phyloP scores from a whole-genome alignment of 2,888 invertebrate genomes.

The Megamerina dolium region DNA sequence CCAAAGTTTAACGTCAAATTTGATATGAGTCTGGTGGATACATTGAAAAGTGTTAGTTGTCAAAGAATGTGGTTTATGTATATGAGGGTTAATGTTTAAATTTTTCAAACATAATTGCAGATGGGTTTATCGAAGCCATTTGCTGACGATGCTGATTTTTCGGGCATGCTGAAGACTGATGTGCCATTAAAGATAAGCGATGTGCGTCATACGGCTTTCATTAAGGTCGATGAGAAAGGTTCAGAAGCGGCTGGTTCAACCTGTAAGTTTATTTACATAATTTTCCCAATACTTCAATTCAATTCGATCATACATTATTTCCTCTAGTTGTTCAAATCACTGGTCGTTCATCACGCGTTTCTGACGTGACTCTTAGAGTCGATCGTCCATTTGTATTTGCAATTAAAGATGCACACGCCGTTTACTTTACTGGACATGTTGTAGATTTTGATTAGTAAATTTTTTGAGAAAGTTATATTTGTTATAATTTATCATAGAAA shows the following conservation, averaged over 20 bases:
- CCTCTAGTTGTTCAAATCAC: background rate
- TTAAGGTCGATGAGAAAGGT: slow-evolving; percentile 80
- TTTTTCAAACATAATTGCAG: slow-evolving; percentile 45
- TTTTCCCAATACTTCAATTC: background rate
- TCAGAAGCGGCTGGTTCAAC: slow-evolving; percentile 80
- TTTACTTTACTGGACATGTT: slow-evolving; percentile 22
- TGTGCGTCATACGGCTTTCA: slow-evolving; percentile 74
- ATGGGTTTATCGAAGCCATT: slow-evolving; percentile 66
- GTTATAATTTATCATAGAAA: too few relatives aligned
- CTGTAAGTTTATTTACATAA: slow-evolving; percentile 20
- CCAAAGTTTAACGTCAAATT: slow-evolving; percentile 77
- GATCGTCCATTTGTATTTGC: slow-evolving; percentile 27
- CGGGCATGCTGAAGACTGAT: slow-evolving; percentile 52
- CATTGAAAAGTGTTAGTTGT: slow-evolving; percentile 57
- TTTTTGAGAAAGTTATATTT: too few relatives aligned
- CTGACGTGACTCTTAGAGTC: slow-evolving; percentile 5
- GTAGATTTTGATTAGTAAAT: too few relatives aligned
- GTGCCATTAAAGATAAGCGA: slow-evolving; percentile 58
- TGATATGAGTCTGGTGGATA: slow-evolving; percentile 54
- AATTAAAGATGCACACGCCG: slow-evolving; percentile 15
- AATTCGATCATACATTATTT: background rate
- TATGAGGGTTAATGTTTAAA: background rate
- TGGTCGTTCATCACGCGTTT: slow-evolving; percentile 5
- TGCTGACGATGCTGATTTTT: slow-evolving; percentile 53
- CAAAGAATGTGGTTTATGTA: background rate